These are phyloP conservation scores for Willowsia nigromaculata DNA, from an alignment of 2,888 invertebrate species.

Conservation along the genomic window DNA sequence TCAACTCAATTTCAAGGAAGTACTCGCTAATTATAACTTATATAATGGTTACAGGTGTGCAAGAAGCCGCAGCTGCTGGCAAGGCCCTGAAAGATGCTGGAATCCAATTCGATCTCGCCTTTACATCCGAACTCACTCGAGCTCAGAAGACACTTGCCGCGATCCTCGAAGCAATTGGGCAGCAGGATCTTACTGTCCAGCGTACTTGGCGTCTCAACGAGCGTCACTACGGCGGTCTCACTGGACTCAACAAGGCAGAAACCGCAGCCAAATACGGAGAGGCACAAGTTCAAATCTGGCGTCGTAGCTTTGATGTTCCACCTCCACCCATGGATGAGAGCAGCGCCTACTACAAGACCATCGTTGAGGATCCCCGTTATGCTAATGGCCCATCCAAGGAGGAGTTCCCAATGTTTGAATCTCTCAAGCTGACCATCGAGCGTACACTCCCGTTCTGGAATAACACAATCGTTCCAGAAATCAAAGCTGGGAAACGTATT, in stretches of 20 bases:
- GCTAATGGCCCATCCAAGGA: conserved; percentile 85
- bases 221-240: conserved; percentile 92
- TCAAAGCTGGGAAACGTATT: conserved; percentile 89
- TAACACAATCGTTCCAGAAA: conserved; percentile 89
- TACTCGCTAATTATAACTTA: too few species aligned
- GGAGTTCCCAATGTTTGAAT: conserved; percentile 91
- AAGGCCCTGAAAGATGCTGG: conserved; percentile 87
- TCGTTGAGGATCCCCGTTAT: conserved; percentile 89
- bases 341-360: conserved; percentile 88
- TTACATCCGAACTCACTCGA: conserved; percentile 89
- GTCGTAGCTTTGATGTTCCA: conserved; percentile 89
- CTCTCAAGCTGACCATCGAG: conserved; percentile 89
- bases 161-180: conserved; percentile 86
- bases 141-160: conserved; percentile 87
- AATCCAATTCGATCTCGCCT: conserved; percentile 88
- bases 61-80: conserved; percentile 87
- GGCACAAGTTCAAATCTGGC: conserved; percentile 91
- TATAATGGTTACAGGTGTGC: conserved; percentile 85
- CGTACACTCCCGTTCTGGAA: conserved; percentile 94
- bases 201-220: conserved; percentile 93
- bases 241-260: conserved; percentile 91
- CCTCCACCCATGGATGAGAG: conserved; percentile 90
- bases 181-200: conserved; percentile 85
- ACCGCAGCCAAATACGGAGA: conserved; percentile 92
- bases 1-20: too few species aligned